Evolutionary conservation across 2,797 vertebrate genomes (phyloP).

Genomic region (Enteromius argenteus): DNA sequence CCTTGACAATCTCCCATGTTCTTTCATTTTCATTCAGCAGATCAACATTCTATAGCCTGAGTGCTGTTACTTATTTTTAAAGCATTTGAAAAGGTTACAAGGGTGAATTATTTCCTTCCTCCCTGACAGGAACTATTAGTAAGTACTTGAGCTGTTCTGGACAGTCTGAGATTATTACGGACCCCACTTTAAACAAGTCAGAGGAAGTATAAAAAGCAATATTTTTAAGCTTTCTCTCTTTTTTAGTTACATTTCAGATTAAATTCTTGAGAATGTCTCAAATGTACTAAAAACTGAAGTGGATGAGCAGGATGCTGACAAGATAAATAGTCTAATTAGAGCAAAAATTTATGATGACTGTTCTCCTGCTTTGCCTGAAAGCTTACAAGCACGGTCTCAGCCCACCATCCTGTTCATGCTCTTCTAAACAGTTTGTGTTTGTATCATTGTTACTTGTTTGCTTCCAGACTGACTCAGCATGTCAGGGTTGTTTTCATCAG

Average conservation of each 20-base stretch:
- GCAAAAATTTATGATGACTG: background rate
- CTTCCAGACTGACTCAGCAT: constrained; percentile 43
- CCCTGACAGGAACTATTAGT: background rate
- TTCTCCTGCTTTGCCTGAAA: background rate
- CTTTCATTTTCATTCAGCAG: background rate
- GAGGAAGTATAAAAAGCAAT: constrained; percentile 2
- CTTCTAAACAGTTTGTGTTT: background rate
- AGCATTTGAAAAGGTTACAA: constrained; percentile 16
- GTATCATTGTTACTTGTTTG: constrained; percentile 34
- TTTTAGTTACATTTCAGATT: background rate
- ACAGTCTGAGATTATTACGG: constrained; percentile 17
- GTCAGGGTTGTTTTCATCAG: constrained; percentile 50
- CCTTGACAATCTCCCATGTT: background rate
- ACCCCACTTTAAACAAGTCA: background rate
- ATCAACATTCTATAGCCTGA: constrained; percentile 10
- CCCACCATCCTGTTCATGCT: background rate
- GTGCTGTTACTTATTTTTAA: constrained; percentile 16
- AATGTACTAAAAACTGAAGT: constrained; percentile 2
- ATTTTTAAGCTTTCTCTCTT: background rate
- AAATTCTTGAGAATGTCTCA: background rate
- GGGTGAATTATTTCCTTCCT: background rate
- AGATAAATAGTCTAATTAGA: background rate
- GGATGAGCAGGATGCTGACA: background rate
- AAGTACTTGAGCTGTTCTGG: constrained; percentile 2
- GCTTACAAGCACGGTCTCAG: background rate